Evolutionary conservation across 2,888 invertebrate genomes (phyloP), one percentile per base, ranked within the genome.

Genomic region (Cryptosula pallasiana): DNA sequence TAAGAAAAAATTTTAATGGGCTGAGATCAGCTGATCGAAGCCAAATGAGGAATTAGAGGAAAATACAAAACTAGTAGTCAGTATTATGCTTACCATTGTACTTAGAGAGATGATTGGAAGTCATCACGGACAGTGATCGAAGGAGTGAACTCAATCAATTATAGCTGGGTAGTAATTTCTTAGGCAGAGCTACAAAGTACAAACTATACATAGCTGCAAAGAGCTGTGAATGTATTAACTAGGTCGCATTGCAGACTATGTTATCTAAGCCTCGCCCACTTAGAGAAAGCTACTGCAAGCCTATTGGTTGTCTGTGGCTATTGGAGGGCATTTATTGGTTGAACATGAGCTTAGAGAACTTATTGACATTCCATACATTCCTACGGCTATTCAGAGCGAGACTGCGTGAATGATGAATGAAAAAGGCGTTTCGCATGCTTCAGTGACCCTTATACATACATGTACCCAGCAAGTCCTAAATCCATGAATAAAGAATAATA

Each of bases 171-270:
- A n/a, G n/a, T n/a, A n/a, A n/a, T n/a, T n/a, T n/a, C n/a, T n/a
- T n/a, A 45, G 45, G 45, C 45, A 20, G 45, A 45, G n/a, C n/a
- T 20, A 20, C 45, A 45, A 20, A 45, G 45, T 45, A 45, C 9
- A 45, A 20, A 20, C 32, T 34, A 63, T 25, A 63, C 29, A 29
- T n/a, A 25, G 63, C 29, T 20, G 27, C 25, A 13, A 63, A 27
- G 27, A 2, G 63, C 57, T 63, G 63, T 34, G n/a, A 63, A 63
- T 63, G 63, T 5, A 9, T 32, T 13, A 63, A 63, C 63, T 63
- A 63, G 63, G 63, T 63, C 63, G 63, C 63, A 63, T 9, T 63
- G 63, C 63, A 63, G 63, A 63, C 63, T 63, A 32, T 29, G 63
- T 63, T 32, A 63, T 63, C 63, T 63, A 63, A 63, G 32, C 32